phyloP scores from a whole-genome alignment of 2,113 vertebrate species.

The Struthidea cinerea region DNA sequence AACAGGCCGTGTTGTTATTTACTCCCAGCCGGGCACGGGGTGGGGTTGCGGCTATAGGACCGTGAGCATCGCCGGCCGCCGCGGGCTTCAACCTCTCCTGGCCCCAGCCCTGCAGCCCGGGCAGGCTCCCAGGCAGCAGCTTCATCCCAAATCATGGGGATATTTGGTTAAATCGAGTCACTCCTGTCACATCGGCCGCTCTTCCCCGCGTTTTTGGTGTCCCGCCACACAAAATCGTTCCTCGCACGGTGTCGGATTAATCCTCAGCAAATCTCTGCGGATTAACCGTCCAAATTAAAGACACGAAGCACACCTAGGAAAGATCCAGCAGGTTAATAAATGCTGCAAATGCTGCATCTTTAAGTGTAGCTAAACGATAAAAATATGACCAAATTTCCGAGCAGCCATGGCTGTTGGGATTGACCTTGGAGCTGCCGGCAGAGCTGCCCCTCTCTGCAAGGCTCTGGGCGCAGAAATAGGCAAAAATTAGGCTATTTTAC shows the following conservation, averaged over 20 bases:
- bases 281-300: background rate
- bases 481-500: background rate
- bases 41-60: background rate
- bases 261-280: background rate
- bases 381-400: fast-evolving
- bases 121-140: background rate
- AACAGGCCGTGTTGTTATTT: slow-evolving; percentile 58
- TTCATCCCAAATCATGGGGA: background rate
- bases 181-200: fast-evolving
- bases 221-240: fast-evolving
- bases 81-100: background rate
- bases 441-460: background rate
- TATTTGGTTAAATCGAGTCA: fast-evolving
- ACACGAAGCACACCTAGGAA: fast-evolving
- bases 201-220: fast-evolving
- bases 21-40: background rate
- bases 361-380: background rate
- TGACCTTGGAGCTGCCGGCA: background rate
- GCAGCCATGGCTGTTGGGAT: fast-evolving
- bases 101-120: background rate
- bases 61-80: fast-evolving
- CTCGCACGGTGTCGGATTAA: fast-evolving
- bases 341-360: background rate
- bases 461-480: background rate
- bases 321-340: background rate